phyloP scores from a whole-genome alignment of 2,113 vertebrate species.

The Erpornis zantholeuca region DNA sequence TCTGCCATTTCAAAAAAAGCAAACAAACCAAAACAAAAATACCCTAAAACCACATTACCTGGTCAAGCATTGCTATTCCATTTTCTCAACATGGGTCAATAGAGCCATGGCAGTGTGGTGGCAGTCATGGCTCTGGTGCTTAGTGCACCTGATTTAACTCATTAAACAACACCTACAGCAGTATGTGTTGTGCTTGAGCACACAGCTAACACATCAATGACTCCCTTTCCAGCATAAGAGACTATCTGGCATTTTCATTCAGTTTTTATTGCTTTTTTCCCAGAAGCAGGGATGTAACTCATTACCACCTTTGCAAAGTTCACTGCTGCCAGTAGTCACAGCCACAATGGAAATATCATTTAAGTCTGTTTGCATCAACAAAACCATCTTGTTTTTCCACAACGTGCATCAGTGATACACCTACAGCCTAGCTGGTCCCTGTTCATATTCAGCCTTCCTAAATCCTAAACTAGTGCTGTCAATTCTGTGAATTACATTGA shows the following conservation, averaged over 20 bases:
- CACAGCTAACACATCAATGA: background rate
- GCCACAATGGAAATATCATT: background rate
- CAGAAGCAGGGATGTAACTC: background rate
- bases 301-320: background rate
- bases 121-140: background rate
- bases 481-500: background rate
- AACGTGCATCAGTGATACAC: background rate
- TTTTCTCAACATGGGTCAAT: background rate
- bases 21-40: background rate
- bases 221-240: background rate
- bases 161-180: background rate
- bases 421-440: background rate
- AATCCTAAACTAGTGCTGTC: background rate
- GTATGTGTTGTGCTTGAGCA: accelerated
- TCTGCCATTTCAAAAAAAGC: background rate
- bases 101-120: background rate
- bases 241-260: background rate
- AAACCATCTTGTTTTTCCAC: background rate
- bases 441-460: background rate
- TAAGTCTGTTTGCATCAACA: background rate
- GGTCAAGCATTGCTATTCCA: background rate
- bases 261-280: background rate
- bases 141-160: background rate
- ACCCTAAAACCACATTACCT: background rate
- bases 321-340: background rate